Base-by-base conservation (phyloP, 2,797 vertebrate species). In the Melopsittacus undulatus region DNA sequence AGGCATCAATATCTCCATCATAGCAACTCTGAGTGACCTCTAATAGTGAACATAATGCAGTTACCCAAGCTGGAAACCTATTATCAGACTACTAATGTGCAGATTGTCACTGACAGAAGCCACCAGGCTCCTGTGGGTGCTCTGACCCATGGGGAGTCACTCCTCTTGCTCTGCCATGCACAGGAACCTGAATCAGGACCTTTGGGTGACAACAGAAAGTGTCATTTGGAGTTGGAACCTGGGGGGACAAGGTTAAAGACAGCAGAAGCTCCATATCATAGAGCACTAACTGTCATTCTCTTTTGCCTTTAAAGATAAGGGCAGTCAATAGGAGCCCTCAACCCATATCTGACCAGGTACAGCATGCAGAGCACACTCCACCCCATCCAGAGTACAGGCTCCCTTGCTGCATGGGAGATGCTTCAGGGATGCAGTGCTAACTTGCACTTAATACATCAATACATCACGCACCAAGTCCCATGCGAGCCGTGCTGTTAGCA, bases 1-100 rank as follows among this genome's bases (percentile, higher is more conserved):
- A 11, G 19, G 4, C 13, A 11, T 3, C n/a, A 7, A 0, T 5
- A 0, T 17, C 3, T 7, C 24, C 45, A 32, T 2, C 12, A 1
- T 2, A 27, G 54, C 23, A 2, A 0, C 19, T 24, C 6, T 17
- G 38, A n/a, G 38, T 45, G 49, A 46, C 26, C 23, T 29, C 40
- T 21, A 0, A 2, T 12, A 34, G n/a, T 14, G 62, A 63, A 10
- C 0, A 2, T 15, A 48, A 18, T 0, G 1, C n/a, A 10, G 51
- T 20, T 5, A 26, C 16, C 32, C 3, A 2, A 3, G 34, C 20
- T 21, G 52, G 48, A 14, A 56, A 8, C 32, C 16, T 11, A 0
- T 14, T 3, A 45, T 29, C 43, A 18, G 48, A 14, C 21, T 88
- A 24, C 15, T 11, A 11, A 15, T 2, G 6, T 10, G 27, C 46